Percentiles rank a stretch among this genome's conserved stretches.
These are phyloP conservation scores for Zosterops borbonicus DNA, from an alignment of 2,113 vertebrate species.

Conservation along the genomic window DNA sequence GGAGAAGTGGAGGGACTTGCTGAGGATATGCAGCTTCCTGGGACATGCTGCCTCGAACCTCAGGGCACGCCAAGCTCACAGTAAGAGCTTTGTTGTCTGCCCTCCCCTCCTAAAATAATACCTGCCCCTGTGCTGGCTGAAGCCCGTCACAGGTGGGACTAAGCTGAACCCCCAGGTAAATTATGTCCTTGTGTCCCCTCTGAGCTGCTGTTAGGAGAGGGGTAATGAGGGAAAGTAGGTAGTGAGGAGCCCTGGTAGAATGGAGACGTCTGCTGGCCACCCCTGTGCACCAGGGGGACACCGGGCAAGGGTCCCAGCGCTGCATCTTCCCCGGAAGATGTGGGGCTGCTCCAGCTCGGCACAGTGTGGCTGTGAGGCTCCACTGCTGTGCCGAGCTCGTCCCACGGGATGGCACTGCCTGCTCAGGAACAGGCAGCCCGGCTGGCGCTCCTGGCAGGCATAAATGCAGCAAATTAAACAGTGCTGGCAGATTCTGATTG, in stretches of 20 bases:
- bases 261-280: neutral
- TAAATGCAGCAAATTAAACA: conserved; percentile 57
- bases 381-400: neutral
- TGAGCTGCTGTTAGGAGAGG: neutral
- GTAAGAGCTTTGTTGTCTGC: neutral
- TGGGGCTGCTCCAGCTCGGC: neutral
- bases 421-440: conserved; percentile 29
- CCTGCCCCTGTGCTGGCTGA: neutral
- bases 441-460: neutral
- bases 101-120: neutral
- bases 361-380: neutral
- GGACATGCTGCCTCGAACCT: neutral
- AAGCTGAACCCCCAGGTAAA: neutral
- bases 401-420: conserved; percentile 71
- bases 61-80: neutral
- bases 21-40: neutral
- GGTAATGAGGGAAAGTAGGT: neutral
- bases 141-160: accelerated
- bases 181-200: neutral
- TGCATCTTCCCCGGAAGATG: neutral
- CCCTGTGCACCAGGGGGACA: neutral
- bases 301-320: neutral
- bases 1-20: neutral
- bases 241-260: neutral
- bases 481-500: conserved; percentile 54